A percentile compares a stretch with the other conserved stretches of the same genome.
phyloP scores from a whole-genome alignment of 2,113 vertebrate genomes.

The Mesocricetus auratus region DNA sequence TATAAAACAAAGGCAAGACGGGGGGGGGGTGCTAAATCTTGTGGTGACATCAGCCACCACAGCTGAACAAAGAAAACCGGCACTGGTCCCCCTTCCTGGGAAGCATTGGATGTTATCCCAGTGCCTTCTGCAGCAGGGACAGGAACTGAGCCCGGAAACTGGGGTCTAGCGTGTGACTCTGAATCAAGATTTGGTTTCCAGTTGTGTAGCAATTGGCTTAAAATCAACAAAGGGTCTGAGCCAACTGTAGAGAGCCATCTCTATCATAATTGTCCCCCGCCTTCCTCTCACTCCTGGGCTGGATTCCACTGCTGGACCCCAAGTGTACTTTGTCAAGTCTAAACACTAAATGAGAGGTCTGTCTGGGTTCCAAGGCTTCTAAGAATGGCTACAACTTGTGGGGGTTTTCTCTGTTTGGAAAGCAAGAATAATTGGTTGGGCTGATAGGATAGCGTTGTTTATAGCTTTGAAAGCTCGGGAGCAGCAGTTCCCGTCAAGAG shows the following conservation, averaged over 20 bases:
- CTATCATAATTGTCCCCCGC: slow-evolving; percentile 54
- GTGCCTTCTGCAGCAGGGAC: slow-evolving; percentile 16
- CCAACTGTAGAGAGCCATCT: slow-evolving; percentile 60
- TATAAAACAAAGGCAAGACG: slow-evolving; percentile 56
- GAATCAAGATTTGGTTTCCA: slow-evolving; percentile 61
- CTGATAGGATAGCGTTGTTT: not conserved
- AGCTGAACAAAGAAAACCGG: slow-evolving; percentile 65
- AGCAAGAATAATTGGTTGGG: not conserved
- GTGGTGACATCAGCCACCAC: slow-evolving; percentile 22
- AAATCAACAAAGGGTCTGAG: slow-evolving; percentile 53
- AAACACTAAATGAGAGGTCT: slow-evolving; percentile 40
- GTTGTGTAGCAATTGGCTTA: slow-evolving; percentile 75
- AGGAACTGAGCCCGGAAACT: slow-evolving; percentile 10
- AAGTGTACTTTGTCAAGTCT: slow-evolving; percentile 33
- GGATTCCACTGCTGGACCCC: slow-evolving; percentile 45
- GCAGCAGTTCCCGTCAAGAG: not conserved
- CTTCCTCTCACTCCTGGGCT: not conserved
- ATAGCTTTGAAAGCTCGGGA: slow-evolving; percentile 49
- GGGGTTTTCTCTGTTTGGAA: slow-evolving; percentile 44
- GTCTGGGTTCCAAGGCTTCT: slow-evolving; percentile 7
- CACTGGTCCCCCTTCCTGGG: not conserved
- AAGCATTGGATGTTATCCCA: slow-evolving; percentile 45
- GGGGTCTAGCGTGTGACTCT: slow-evolving; percentile 44
- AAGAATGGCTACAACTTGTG: slow-evolving; percentile 16
- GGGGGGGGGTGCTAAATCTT: slow-evolving; percentile 17